phyloP scores from a whole-genome alignment of 2,888 invertebrate genomes.

The Polymixis flavicincta region DNA sequence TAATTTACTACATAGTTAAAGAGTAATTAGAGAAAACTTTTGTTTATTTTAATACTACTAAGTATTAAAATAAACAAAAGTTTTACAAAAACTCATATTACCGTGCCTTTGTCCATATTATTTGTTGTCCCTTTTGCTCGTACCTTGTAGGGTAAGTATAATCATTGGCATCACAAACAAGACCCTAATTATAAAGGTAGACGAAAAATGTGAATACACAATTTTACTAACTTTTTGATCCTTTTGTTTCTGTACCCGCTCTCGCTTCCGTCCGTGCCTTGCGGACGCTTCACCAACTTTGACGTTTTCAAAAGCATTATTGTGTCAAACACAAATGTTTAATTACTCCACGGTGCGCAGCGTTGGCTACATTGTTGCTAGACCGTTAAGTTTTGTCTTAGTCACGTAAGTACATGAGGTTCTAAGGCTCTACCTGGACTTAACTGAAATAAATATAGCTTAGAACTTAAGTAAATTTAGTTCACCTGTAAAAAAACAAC shows the following conservation, averaged over 20 bases:
- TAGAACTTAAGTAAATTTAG: background rate
- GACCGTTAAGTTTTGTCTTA: background rate
- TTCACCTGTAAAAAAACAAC: background rate
- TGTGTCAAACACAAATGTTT: background rate
- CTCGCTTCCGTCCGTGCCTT: background rate
- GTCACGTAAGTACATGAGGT: background rate
- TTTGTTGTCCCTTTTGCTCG: background rate
- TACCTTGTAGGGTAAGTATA: background rate
- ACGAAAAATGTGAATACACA: background rate
- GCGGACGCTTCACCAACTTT: background rate
- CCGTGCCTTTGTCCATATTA: background rate
- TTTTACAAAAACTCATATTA: background rate
- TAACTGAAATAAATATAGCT: background rate
- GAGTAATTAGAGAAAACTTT: too few species aligned
- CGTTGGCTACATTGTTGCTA: slow-evolving; percentile 2
- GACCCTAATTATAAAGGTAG: background rate
- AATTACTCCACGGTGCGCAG: background rate
- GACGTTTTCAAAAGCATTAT: slow-evolving; percentile 23
- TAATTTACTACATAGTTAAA: too few species aligned
- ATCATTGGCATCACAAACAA: background rate
- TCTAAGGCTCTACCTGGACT: background rate
- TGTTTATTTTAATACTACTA: too few species aligned
- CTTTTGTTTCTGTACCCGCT: background rate
- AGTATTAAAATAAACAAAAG: background rate
- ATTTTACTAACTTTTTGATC: background rate